A percentile compares a stretch with the other conserved stretches of the same genome.
Conservation (phyloP, 2,888 invertebrate species). For the Mellilla xanthometata region DNA sequence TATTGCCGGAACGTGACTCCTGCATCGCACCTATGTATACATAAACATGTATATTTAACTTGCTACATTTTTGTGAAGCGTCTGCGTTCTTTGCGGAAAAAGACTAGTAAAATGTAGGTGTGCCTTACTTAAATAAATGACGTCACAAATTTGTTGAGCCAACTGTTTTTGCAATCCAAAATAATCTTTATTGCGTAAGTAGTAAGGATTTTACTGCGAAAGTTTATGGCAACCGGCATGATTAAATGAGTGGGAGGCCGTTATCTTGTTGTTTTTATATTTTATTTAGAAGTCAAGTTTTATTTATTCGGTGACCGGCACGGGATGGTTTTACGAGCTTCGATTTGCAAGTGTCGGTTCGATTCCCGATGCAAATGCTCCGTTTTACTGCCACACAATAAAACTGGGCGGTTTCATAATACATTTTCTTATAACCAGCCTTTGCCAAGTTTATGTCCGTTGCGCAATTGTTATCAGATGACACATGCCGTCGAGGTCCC, state of each 20-base stretch:
- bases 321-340: conserved; percentile 69
- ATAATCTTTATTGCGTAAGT: background rate
- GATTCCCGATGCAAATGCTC: conserved; percentile 67
- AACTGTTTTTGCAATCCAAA: background rate
- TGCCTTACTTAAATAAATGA: conserved; percentile 2
- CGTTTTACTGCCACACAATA: conserved; percentile 65
- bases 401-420: conserved; percentile 65
- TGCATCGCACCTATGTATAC: conserved; percentile 37
- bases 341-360: conserved; percentile 67
- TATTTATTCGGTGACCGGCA: conserved; percentile 66
- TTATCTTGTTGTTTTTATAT: conserved; percentile 22
- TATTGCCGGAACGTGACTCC: conserved; percentile 74
- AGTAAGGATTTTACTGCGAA: conserved; percentile 1
- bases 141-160: conserved; percentile 1
- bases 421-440: conserved; percentile 52
- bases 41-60: conserved; percentile 26
- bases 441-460: conserved; percentile 49
- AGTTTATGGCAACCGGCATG: background rate
- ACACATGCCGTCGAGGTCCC: conserved; percentile 25
- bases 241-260: conserved; percentile 14
- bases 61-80: conserved; percentile 17
- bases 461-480: conserved; percentile 55
- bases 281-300: conserved; percentile 39
- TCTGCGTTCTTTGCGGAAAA: conserved; percentile 11
- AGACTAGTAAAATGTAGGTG: conserved; percentile 5